Base-by-base conservation (phyloP, 1,140 invertebrate genomes). In the Brachionus angularis region DNA sequence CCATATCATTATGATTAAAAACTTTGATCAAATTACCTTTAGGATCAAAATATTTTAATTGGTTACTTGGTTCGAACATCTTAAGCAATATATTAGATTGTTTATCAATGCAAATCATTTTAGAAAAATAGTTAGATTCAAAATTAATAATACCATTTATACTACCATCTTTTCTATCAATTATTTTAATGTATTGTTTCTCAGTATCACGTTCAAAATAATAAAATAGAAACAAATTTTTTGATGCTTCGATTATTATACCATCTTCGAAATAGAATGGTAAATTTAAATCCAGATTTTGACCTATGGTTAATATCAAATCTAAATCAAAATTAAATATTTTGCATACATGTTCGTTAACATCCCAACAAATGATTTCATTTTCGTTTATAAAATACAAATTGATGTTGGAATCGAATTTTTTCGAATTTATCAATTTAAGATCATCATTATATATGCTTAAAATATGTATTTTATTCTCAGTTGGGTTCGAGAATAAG, bases 351-450 rank as follows among this genome's bases (percentile, higher is more conserved):
- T 21, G 46, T 23, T 46, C 47, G 14, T 18, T 27, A 27, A 27
- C n/a, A 25, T 67, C 8, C 62, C 62, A 67, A 23, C 62, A 67
- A 67, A 67, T 23, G 29, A 67, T 46, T n/a, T 67, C 62, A 46
- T 50, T 46, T 12, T 67, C 42, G 1, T 34, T 18, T n/a, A 67
- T 2, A 12, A 42, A 67, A 18, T 29, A 67, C 16, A 67, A 18
- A 16, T 25, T 31, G 12, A 67, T 12, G 5, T 31, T 47, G 16
- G 14, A 50, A 46, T 67, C 62, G 12, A 46, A 46, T 2, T 10
- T 14, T 31, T 16, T 46, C 36, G 42, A 29, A 7, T 31, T 23
- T 2, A 67, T 8, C 36, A 67, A 21, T 23, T 23, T 27, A 3
- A 67, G 16, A 33, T 47, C 29, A 29, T 46, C 25, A 14, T 67